Evolutionary conservation across 2,113 vertebrate species (phyloP).

Genomic region (Anthoscopus minutus): DNA sequence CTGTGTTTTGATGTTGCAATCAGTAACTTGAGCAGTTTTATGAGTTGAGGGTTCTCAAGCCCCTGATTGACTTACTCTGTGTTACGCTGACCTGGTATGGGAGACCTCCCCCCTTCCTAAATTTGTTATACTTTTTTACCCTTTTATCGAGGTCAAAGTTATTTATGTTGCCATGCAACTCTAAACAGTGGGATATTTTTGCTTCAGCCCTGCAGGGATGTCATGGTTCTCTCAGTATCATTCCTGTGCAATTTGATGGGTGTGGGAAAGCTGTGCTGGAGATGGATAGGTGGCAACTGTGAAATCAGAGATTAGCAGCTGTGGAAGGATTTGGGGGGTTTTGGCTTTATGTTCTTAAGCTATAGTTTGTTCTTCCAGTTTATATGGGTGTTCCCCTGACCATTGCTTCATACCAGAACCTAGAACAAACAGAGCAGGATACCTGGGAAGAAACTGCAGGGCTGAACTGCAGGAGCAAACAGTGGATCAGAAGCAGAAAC

Average conservation of each 20-base stretch:
- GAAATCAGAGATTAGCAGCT: slow-evolving; percentile 36
- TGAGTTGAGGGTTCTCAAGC: not conserved
- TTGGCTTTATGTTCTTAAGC: not conserved
- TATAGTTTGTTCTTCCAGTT: not conserved
- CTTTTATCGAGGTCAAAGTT: slow-evolving; percentile 30
- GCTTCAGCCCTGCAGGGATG: slow-evolving; percentile 33
- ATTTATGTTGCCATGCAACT: slow-evolving; percentile 33
- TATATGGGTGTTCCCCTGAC: not conserved
- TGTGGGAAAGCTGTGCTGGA: slow-evolving; percentile 17
- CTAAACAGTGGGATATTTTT: slow-evolving; percentile 35
- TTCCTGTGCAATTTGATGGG: slow-evolving; percentile 38
- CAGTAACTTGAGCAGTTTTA: not conserved
- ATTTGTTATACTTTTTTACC: slow-evolving; percentile 6
- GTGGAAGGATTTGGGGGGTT: not conserved
- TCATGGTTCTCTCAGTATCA: slow-evolving; percentile 8
- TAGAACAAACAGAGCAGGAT: slow-evolving; percentile 9
- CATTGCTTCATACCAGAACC: not conserved
- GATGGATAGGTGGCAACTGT: slow-evolving; percentile 47
- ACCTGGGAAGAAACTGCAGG: not conserved
- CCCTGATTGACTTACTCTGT: not conserved
- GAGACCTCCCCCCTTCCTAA: not conserved
- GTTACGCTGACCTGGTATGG: not conserved
- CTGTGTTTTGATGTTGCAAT: not conserved
- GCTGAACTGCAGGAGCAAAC: not conserved
- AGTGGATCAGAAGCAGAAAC: not conserved